Evolutionary conservation across 2,113 vertebrate species (phyloP), one percentile per base, ranked within the genome.

Genomic region (Elephas maximus): DNA sequence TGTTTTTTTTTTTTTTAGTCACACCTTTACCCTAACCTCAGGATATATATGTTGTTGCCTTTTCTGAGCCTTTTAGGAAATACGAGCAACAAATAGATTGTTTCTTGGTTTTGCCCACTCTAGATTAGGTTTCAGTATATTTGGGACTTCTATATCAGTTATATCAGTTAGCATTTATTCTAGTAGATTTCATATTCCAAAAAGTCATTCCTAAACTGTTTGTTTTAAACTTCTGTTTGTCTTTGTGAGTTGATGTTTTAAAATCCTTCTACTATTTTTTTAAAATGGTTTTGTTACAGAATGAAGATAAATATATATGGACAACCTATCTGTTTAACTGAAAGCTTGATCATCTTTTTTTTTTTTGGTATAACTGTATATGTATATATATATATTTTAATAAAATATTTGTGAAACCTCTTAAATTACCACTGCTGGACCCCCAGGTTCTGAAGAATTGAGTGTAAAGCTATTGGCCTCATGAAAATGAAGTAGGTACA

Each of bases 191-290:
- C 6, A 63, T 77, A 69, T 77, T 90, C 28, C 67, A 48, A 69
- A 71, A 69, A 20, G 44, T 48, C 51, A 7, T 62, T 18, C 44
- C 33, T 92, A 53, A 76, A 18, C 14, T 53, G 2, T 41, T 89
- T 53, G 2, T 41, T 89, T 89, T 67, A 53, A 57, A 7, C 10
- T 48, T 67, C 53, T 57, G 11, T 95, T 44, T 76, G 41, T 83
- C 30, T 84, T 83, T 80, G 12, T 57, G 15, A 63, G 18, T 79
- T 79, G 92, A 23, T 20, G 17, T 73, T 74, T 45, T 78, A 84
- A 93, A 91, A 84, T 65, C 18, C 21, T 37, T 81, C 73, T 86
- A 85, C 28, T 77, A 33, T 78, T 79, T 60, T 96, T 95, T 30
- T 30, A 41, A 44, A 63, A 37, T 57, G 53, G 14, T 28, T 93